Percentiles rank a stretch among this genome's conserved stretches.
phyloP scores from a whole-genome alignment of 2,113 vertebrate genomes.

The Taxidea taxus region DNA sequence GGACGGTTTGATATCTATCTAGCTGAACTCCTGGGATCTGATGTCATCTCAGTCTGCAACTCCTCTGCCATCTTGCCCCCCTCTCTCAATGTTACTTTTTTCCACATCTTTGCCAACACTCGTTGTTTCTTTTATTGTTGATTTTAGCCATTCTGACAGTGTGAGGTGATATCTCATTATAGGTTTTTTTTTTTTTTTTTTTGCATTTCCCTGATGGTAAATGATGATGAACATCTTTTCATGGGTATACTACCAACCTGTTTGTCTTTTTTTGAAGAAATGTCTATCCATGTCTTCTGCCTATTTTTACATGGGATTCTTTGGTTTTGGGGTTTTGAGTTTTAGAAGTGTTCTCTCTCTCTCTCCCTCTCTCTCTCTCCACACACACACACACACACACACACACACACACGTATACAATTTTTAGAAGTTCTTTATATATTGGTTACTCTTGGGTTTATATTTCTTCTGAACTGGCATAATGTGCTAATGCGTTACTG shows the following conservation, averaged over 20 bases:
- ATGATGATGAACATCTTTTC: background rate
- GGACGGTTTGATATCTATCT: too few species aligned
- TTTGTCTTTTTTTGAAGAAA: background rate
- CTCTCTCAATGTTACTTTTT: background rate
- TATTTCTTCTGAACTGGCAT: slow-evolving; percentile 11
- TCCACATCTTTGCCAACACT: background rate
- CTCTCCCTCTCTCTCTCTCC: too few species aligned
- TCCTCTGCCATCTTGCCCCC: too few species aligned
- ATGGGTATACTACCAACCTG: background rate
- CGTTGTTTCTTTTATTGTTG: background rate
- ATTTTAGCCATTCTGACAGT: background rate
- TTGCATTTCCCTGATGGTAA: background rate
- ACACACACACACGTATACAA: too few species aligned
- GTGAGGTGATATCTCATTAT: background rate
- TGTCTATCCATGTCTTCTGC: background rate
- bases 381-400: too few species aligned
- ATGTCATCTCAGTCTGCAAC: too few species aligned
- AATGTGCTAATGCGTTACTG: background rate
- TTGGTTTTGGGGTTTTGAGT: background rate
- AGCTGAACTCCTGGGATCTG: too few species aligned
- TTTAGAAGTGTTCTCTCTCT: background rate
- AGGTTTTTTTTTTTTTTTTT: background rate
- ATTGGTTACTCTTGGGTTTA: background rate
- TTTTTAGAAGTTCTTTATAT: background rate
- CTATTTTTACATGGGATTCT: background rate